Evolutionary conservation across 2,113 vertebrate species (phyloP).

Genomic region (Cyrtonyx montezumae): DNA sequence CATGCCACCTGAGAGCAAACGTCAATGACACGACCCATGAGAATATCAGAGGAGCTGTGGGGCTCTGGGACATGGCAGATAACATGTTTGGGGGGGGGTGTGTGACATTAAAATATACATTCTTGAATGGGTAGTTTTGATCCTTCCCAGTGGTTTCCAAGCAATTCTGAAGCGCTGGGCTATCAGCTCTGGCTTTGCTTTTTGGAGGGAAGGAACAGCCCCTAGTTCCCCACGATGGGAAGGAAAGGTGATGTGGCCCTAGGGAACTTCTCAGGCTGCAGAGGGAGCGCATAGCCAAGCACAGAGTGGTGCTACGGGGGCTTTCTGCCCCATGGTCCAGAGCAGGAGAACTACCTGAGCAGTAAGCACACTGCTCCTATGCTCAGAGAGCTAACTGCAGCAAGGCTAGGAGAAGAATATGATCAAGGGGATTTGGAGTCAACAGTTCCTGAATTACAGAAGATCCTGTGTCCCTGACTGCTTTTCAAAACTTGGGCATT

Average conservation of each 20-base stretch:
- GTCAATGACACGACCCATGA: background rate
- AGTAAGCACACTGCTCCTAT: fast-evolving
- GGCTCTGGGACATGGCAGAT: background rate
- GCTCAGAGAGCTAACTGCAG: background rate
- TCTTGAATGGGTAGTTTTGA: background rate
- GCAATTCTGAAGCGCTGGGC: background rate
- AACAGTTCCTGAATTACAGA: constrained; percentile 22
- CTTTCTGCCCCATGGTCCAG: background rate
- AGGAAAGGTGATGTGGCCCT: background rate
- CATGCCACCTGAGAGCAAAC: constrained; percentile 85
- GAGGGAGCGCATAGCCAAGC: background rate
- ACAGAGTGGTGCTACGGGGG: background rate
- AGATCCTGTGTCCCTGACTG: background rate
- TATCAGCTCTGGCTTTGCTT: background rate
- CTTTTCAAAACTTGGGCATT: constrained; percentile 26
- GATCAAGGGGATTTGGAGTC: constrained; percentile 59
- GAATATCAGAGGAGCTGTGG: background rate
- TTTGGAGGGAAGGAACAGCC: background rate
- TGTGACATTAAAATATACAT: background rate
- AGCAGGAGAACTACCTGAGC: background rate
- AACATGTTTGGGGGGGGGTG: fast-evolving
- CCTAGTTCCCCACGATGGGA: background rate
- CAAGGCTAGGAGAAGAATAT: constrained; percentile 17
- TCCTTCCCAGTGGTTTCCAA: background rate
- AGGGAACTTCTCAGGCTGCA: fast-evolving